A percentile compares a stretch with the other conserved stretches of the same genome.
Conservation (phyloP, 2,888 invertebrate genomes). For the Frankliniella fusca region DNA sequence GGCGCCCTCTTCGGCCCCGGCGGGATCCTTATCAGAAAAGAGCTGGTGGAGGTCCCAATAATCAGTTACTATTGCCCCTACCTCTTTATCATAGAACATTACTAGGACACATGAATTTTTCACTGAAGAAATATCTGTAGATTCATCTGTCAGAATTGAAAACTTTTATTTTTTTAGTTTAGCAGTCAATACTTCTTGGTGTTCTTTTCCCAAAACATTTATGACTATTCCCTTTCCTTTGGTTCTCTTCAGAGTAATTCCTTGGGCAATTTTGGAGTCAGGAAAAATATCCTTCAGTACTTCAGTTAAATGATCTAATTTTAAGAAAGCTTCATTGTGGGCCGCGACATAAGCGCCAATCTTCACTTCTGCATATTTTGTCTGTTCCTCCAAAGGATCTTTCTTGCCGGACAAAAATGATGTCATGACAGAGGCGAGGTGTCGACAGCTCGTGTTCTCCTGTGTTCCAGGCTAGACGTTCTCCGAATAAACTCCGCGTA, state of each 20-base stretch:
- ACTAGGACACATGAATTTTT: neutral
- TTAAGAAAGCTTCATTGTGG: neutral
- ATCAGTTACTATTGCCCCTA: neutral
- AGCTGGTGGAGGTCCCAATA: no score
- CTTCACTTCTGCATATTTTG: neutral
- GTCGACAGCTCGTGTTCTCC: no score
- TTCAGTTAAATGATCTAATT: neutral
- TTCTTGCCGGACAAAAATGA: no score
- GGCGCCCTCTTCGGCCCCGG: no score
- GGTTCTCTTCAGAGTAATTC: neutral
- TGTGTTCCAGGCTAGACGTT: no score
- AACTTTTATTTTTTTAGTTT: neutral
- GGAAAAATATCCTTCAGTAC: neutral
- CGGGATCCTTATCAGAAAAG: no score
- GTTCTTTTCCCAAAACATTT: neutral
- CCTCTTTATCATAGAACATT: neutral
- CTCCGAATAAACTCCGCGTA: no score
- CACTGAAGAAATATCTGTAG: neutral
- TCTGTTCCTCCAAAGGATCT: no score
- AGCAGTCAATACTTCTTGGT: neutral
- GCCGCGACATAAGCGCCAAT: neutral
- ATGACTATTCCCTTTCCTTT: neutral
- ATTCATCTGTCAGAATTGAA: neutral
- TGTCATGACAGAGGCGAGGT: no score
- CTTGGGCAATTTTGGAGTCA: neutral